A percentile compares a stretch with the other conserved stretches of the same genome.
Evolutionary conservation across 2,113 vertebrate species (phyloP).

Genomic region (Setophaga coronata): DNA sequence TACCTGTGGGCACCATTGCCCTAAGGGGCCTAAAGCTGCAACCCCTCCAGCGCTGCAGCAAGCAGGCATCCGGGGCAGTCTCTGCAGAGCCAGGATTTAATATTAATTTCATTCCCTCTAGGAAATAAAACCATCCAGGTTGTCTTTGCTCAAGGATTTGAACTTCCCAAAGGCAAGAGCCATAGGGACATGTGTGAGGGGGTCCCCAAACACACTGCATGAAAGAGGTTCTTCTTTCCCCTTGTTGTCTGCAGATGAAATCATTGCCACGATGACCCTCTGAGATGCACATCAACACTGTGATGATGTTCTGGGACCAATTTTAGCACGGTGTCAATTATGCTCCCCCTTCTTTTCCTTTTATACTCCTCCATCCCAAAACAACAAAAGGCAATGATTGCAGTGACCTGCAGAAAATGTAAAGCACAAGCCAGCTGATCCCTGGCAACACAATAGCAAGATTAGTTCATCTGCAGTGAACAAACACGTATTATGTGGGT

Average conservation of each 20-base stretch:
- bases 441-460: constrained; percentile 33
- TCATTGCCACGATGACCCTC: not conserved
- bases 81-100: not conserved
- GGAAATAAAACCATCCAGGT: not conserved
- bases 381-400: constrained; percentile 29
- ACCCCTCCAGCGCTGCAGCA: not conserved
- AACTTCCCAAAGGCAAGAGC: not conserved
- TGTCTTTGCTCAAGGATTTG: not conserved
- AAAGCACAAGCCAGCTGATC: constrained; percentile 55
- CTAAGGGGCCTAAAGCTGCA: not conserved
- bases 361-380: not conserved
- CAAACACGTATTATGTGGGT: constrained; percentile 42
- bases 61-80: not conserved
- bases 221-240: not conserved
- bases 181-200: rapidly evolving
- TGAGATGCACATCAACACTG: rapidly evolving
- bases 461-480: constrained; percentile 40
- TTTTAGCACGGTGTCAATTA: not conserved
- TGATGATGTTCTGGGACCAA: not conserved
- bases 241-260: not conserved
- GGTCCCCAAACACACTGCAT: rapidly evolving
- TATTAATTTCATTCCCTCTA: not conserved
- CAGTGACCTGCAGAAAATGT: constrained; percentile 62
- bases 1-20: not conserved
- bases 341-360: not conserved